Percentiles rank a stretch among this genome's conserved stretches.
Conservation (phyloP, 2,113 vertebrate species). For the Calidris pugnax region DNA sequence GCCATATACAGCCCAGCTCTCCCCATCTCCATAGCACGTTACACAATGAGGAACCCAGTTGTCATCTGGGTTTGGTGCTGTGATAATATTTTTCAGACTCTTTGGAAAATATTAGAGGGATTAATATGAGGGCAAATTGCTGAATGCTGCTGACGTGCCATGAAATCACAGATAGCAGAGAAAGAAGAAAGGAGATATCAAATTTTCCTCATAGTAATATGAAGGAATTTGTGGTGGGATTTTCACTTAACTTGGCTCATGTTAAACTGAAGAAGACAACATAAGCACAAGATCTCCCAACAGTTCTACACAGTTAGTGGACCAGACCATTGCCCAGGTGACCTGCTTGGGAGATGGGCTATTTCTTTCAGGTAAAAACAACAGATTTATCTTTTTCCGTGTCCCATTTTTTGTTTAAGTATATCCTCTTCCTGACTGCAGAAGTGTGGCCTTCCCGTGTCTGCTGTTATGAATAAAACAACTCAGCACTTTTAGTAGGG, state of each 20-base stretch:
- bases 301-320: neutral
- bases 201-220: neutral
- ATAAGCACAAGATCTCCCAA: neutral
- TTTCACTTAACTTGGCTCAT: neutral
- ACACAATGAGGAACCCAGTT: accelerated
- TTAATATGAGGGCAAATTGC: accelerated
- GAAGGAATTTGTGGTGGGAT: neutral
- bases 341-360: neutral
- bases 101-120: neutral
- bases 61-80: neutral
- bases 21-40: accelerated
- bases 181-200: neutral
- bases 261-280: neutral
- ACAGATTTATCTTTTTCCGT: neutral
- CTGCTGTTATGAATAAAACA: neutral
- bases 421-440: neutral
- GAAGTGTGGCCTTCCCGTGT: neutral
- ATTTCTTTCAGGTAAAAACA: neutral
- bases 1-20: neutral
- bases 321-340: neutral
- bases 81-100: neutral
- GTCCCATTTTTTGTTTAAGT: neutral
- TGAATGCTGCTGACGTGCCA: neutral
- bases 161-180: neutral
- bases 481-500: neutral